Conservation (phyloP, 2,797 vertebrate species). For the Australoheros facetus region DNA sequence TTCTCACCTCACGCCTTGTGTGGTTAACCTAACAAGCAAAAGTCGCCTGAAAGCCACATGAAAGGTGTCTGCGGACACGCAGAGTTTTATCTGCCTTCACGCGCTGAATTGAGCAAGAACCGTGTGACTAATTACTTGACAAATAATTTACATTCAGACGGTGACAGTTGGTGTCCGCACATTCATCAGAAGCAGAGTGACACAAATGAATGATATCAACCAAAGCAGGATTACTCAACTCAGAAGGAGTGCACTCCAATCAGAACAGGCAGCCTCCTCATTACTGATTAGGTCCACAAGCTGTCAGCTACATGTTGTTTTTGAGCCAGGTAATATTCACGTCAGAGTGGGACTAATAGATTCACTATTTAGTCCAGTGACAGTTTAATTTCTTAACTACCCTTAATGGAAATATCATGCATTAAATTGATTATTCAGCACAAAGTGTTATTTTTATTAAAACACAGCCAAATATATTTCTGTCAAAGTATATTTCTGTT, state of each 20-base stretch:
- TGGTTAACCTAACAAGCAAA: neutral
- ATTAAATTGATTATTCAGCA: neutral
- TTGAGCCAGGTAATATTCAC: constrained; percentile 3
- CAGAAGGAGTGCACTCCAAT: constrained; percentile 27
- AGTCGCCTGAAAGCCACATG: neutral
- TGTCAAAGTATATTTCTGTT: constrained; percentile 17
- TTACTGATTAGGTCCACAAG: constrained; percentile 30
- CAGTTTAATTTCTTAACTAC: constrained; percentile 25
- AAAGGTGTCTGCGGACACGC: neutral
- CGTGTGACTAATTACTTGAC: constrained; percentile 38
- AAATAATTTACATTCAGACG: constrained; percentile 26
- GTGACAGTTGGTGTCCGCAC: constrained; percentile 43
- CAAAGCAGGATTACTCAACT: constrained; percentile 29
- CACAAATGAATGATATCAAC: constrained; percentile 29
- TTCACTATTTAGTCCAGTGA: constrained; percentile 22
- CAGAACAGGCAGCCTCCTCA: constrained; percentile 22
- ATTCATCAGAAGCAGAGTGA: constrained; percentile 40
- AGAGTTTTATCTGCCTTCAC: constrained; percentile 16
- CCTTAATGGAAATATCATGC: constrained; percentile 10
- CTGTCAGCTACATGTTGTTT: constrained; percentile 25
- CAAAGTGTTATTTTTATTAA: constrained; percentile 12
- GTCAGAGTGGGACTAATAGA: constrained; percentile 18
- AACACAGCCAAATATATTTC: constrained; percentile 1
- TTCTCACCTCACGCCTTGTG: neutral
- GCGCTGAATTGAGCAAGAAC: neutral